These are phyloP conservation scores for Drosophila limbata DNA, from an alignment of 2,888 invertebrate genomes.

Conservation along the genomic window DNA sequence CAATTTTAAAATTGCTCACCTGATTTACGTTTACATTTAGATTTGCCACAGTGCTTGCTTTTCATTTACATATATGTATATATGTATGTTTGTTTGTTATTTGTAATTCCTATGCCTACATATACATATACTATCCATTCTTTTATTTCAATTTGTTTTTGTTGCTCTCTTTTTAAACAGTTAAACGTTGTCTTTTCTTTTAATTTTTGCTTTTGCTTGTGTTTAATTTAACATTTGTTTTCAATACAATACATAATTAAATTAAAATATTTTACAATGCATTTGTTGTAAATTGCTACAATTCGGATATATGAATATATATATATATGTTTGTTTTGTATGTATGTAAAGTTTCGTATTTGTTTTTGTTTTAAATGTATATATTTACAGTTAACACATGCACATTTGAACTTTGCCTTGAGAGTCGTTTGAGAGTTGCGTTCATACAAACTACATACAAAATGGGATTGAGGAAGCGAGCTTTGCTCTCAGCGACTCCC, in stretches of 20 bases:
- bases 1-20: slow-evolving; percentile 79
- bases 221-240: slow-evolving; percentile 62
- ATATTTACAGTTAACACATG: slow-evolving; percentile 63
- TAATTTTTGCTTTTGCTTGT: not conserved
- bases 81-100: slow-evolving; percentile 36
- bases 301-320: slow-evolving; percentile 31
- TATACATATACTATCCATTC: slow-evolving; percentile 16
- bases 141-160: slow-evolving; percentile 24
- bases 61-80: slow-evolving; percentile 32
- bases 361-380: slow-evolving; percentile 19
- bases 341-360: not conserved
- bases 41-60: slow-evolving; percentile 71
- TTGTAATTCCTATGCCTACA: slow-evolving; percentile 7
- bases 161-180: slow-evolving; percentile 29
- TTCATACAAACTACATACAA: slow-evolving; percentile 17
- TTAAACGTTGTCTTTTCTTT: slow-evolving; percentile 66
- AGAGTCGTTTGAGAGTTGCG: slow-evolving; percentile 40
- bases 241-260: slow-evolving; percentile 34
- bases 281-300: slow-evolving; percentile 47
- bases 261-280: slow-evolving; percentile 55
- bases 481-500: slow-evolving; percentile 32
- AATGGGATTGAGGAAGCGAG: slow-evolving; percentile 31
- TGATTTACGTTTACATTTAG: slow-evolving; percentile 72
- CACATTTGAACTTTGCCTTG: slow-evolving; percentile 53
- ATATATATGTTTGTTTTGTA: slow-evolving; percentile 12